Percentiles rank a stretch among this genome's conserved stretches.
Evolutionary conservation across 2,113 vertebrate species (phyloP).

Genomic region (Neogale vison): DNA sequence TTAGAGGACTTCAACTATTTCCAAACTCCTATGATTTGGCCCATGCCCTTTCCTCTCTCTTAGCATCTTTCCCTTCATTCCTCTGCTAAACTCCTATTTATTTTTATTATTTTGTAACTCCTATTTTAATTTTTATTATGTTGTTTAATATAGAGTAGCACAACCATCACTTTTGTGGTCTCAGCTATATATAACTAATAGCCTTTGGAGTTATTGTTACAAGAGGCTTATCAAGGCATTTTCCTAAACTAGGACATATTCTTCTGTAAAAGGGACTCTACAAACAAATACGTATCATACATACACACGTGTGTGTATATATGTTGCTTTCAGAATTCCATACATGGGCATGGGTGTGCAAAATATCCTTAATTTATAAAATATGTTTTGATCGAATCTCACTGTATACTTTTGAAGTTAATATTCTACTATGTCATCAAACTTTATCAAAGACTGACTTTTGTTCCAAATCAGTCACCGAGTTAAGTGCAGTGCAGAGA

Average conservation of each 20-base stretch:
- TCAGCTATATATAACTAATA: background rate
- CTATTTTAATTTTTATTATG: background rate
- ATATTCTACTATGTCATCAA: background rate
- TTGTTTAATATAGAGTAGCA: conserved; percentile 5
- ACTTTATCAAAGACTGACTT: background rate
- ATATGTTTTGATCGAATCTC: background rate
- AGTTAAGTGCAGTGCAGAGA: background rate
- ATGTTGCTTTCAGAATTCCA: background rate
- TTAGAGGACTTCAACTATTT: background rate
- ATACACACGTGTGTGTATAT: background rate
- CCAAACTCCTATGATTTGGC: background rate
- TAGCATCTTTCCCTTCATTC: background rate
- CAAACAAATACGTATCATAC: background rate
- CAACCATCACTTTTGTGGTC: background rate
- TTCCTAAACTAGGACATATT: conserved; percentile 18
- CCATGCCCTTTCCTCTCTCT: background rate
- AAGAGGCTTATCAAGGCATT: conserved; percentile 14
- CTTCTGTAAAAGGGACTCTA: background rate
- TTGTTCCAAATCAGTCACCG: conserved; percentile 20
- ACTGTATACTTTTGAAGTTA: background rate
- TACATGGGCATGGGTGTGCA: background rate
- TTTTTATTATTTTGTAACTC: conserved; percentile 35
- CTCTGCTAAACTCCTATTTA: background rate
- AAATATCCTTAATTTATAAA: background rate
- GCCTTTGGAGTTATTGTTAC: conserved; percentile 30